Conservation (phyloP, 2,797 vertebrate genomes). For the Phrynocephalus guinanensis region DNA sequence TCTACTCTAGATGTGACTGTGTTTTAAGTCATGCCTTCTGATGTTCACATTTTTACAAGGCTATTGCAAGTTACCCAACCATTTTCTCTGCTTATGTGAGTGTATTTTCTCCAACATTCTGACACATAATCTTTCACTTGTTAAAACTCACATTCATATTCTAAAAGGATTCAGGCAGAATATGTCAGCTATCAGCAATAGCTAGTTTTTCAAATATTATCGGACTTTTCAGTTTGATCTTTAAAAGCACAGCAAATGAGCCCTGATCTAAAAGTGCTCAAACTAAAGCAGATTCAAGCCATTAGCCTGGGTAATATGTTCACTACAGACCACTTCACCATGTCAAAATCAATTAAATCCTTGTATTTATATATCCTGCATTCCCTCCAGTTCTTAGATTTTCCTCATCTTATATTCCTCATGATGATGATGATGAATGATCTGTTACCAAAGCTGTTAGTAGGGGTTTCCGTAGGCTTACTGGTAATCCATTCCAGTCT, state of each 20-base stretch:
- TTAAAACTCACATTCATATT: not conserved
- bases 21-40: not conserved
- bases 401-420: not conserved
- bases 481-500: not conserved
- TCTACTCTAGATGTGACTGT: too few species aligned
- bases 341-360: not conserved
- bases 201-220: not conserved
- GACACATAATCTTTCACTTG: conserved; percentile 2
- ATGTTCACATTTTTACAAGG: not conserved
- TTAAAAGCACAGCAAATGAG: not conserved
- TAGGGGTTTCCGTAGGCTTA: not conserved
- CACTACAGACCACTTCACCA: not conserved
- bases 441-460: not conserved
- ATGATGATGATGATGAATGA: too few species aligned
- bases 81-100: not conserved
- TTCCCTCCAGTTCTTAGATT: not conserved
- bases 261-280: not conserved
- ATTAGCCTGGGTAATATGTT: not conserved
- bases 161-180: not conserved
- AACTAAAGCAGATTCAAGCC: not conserved
- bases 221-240: not conserved
- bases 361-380: not conserved
- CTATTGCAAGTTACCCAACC: not conserved
- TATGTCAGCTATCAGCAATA: not conserved
- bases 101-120: not conserved